A percentile compares a stretch with the other conserved stretches of the same genome.
These are phyloP conservation scores for Triplophysa siluroides DNA, from an alignment of 2,113 vertebrate species.

Conservation along the genomic window DNA sequence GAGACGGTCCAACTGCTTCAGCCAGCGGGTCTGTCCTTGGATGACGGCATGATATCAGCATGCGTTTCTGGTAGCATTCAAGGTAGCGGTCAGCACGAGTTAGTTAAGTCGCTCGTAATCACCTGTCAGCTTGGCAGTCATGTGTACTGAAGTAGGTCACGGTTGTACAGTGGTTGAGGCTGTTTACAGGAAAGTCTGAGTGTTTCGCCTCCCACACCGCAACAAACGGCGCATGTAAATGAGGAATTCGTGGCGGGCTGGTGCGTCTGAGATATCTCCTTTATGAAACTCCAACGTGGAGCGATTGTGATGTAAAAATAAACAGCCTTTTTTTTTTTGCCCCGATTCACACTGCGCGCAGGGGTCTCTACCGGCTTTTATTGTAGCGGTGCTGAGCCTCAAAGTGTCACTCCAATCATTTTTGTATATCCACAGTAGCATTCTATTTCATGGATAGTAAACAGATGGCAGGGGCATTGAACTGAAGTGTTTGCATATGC, in stretches of 20 bases:
- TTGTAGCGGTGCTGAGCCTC: conserved; percentile 22
- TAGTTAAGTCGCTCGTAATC: conserved; percentile 25
- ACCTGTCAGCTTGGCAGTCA: conserved; percentile 38
- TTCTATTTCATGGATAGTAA: conserved; percentile 45
- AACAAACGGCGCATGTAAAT: conserved; percentile 41
- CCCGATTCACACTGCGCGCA: conserved; percentile 20
- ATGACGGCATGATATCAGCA: neutral
- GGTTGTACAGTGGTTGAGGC: conserved; percentile 24
- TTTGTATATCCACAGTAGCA: conserved; percentile 34
- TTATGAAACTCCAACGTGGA: conserved; percentile 7
- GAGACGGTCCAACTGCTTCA: neutral
- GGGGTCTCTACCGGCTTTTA: conserved; percentile 36
- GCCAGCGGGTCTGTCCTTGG: neutral
- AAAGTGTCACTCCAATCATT: conserved; percentile 34
- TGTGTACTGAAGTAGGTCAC: conserved; percentile 54
- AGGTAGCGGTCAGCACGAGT: conserved; percentile 12
- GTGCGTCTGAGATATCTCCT: conserved; percentile 27
- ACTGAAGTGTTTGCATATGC: conserved; percentile 38
- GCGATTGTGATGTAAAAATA: conserved; percentile 52
- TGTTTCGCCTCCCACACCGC: conserved; percentile 25
- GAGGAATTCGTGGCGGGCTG: conserved; percentile 10
- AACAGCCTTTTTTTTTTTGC: conserved; percentile 47
- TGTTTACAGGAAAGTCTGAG: conserved; percentile 28
- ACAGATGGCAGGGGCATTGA: conserved; percentile 32
- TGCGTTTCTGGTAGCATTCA: neutral